A percentile compares a stretch with the other conserved stretches of the same genome.
phyloP scores from a whole-genome alignment of 1,140 invertebrate genomes.

The Philopotamus ludificatus region DNA sequence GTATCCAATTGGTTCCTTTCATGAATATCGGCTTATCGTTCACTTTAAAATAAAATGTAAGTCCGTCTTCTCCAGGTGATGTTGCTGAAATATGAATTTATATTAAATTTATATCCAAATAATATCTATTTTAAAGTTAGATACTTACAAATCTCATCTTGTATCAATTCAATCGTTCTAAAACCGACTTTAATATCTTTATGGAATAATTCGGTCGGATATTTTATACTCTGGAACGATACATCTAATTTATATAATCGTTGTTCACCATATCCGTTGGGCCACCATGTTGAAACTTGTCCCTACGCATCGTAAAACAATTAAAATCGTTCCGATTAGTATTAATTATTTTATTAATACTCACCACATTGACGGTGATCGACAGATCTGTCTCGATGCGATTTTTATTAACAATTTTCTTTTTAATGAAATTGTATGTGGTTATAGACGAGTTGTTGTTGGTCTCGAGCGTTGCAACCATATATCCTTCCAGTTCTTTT shows the following conservation, averaged over 20 bases:
- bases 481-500: slow-evolving; percentile 25
- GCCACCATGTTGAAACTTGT: slow-evolving; percentile 82
- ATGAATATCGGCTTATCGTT: slow-evolving; percentile 90
- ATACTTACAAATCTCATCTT: slow-evolving; percentile 63
- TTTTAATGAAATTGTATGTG: slow-evolving; percentile 13
- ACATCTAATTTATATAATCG: slow-evolving; percentile 71
- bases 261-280: slow-evolving; percentile 88
- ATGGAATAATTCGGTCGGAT: slow-evolving; percentile 45
- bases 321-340: slow-evolving; percentile 14
- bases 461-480: slow-evolving; percentile 16
- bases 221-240: slow-evolving; percentile 48
- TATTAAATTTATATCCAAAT: neutral
- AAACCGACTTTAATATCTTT: slow-evolving; percentile 75
- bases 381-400: neutral
- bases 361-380: too few species aligned
- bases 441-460: slow-evolving; percentile 15
- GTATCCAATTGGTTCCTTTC: slow-evolving; percentile 97
- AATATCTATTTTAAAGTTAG: slow-evolving; percentile 3
- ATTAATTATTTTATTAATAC: too few species aligned
- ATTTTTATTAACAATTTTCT: neutral
- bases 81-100: slow-evolving; percentile 41
- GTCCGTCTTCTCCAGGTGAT: slow-evolving; percentile 58
- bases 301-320: too few species aligned
- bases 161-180: slow-evolving; percentile 77
- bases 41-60: slow-evolving; percentile 85